Evolutionary conservation across 2,888 invertebrate species (phyloP).

Genomic region (Drosophila mulleri): DNA sequence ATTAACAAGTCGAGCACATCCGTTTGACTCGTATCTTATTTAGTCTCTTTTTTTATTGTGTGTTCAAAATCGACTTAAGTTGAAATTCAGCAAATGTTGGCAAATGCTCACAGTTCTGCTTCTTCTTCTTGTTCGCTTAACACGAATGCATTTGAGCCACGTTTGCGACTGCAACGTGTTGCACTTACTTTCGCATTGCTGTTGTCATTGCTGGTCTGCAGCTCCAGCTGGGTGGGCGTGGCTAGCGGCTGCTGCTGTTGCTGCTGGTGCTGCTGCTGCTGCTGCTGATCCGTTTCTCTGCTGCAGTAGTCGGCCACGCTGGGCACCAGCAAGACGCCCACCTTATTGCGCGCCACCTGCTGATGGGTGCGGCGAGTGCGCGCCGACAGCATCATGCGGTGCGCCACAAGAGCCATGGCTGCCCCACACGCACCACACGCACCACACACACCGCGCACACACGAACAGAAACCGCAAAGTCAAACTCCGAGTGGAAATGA

Average conservation of each 20-base stretch:
- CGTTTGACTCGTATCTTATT: too few species aligned
- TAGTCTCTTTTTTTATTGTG: not conserved
- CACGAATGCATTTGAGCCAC: slow-evolving; percentile 1
- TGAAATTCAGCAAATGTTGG: not conserved
- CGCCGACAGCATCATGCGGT: slow-evolving; percentile 80
- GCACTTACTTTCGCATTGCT: slow-evolving; percentile 66
- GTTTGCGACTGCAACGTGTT: slow-evolving; percentile 65
- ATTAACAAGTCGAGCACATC: not conserved
- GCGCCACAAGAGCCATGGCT: slow-evolving; percentile 79
- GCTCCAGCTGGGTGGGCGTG: slow-evolving; percentile 18
- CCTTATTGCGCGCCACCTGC: slow-evolving; percentile 74
- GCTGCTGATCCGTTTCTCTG: slow-evolving; percentile 36
- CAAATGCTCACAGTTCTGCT: not conserved
- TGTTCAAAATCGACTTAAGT: not conserved
- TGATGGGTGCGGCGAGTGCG: slow-evolving; percentile 65
- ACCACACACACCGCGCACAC: not conserved
- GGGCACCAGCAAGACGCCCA: slow-evolving; percentile 77
- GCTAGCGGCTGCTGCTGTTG: slow-evolving; percentile 29
- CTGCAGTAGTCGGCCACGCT: slow-evolving; percentile 64
- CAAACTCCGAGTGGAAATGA: slow-evolving; percentile 24
- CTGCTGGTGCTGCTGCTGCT: slow-evolving; percentile 29
- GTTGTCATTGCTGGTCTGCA: slow-evolving; percentile 29
- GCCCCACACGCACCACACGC: not conserved
- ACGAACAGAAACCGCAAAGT: not conserved
- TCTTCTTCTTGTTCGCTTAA: too few species aligned